Base-by-base conservation (phyloP, 2,113 vertebrate genomes). In the Ophthalmotilapia sp. region DNA sequence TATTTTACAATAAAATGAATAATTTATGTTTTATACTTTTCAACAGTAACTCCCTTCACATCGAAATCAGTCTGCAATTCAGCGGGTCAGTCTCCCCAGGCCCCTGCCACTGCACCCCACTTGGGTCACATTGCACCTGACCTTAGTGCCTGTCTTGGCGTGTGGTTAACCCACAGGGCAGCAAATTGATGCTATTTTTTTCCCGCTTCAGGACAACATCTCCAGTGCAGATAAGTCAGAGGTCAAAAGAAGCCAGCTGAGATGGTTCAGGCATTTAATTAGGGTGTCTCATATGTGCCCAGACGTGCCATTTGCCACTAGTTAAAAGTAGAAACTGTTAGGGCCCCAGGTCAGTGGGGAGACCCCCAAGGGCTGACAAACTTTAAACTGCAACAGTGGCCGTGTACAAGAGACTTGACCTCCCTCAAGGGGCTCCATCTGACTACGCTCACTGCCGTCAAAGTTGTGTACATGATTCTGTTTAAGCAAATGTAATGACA, bases 41-140 rank as follows among this genome's bases (percentile, higher is more conserved):
- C 38, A 73, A 45, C 38, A 73, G 21, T 3, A 73, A 70, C n/a
- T 42, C n/a, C 38, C 38, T 70, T 73, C 38, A 42, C 7, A 70
- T 23, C 7, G 0, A 73, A 23, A 73, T 15, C 40, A 17, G 68
- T 17, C 6, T 47, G 68, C 21, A 75, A 21, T 47, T 26, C 40
- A 26, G 40, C 2, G 0, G 21, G 40, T 75, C 68, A 45, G 21
- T 15, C 38, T 26, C 38, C 65, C 65, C 7, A 70, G 38, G 0
- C 38, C 65, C n/a, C n/a, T 21, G n/a, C 65, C n/a, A 9, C 38
- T 42, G 65, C 65, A 9, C 9, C 3, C 40, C 5, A 9, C 21
- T 38, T 38, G 9, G 9, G 3, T 45, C 9, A 75, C 68, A 29
- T 75, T 47, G 14, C 40, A 15, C 23, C 23, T 75, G 68, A 75